phyloP scores from a whole-genome alignment of 2,797 vertebrate species.

The Lates japonicus region DNA sequence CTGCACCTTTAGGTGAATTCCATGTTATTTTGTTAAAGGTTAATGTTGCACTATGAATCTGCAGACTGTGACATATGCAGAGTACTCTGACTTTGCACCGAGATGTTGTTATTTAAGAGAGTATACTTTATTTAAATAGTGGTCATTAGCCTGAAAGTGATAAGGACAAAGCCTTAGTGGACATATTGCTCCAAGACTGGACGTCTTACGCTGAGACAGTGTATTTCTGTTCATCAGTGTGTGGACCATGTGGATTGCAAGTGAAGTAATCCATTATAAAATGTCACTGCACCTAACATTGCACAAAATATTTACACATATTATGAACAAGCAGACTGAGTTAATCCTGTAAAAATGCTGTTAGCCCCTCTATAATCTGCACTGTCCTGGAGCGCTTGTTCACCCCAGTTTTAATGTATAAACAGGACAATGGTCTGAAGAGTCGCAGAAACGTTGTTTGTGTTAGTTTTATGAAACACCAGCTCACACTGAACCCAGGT shows the following conservation, averaged over 20 bases:
- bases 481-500: background rate
- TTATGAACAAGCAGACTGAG: constrained; percentile 37
- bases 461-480: constrained; percentile 15
- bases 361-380: constrained; percentile 37
- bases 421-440: constrained; percentile 24
- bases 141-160: constrained; percentile 12
- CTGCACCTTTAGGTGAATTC: background rate
- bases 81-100: constrained; percentile 6
- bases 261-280: constrained; percentile 28
- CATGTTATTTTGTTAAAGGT: constrained; percentile 1
- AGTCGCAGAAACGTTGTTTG: constrained; percentile 17
- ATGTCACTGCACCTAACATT: constrained; percentile 9
- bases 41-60: constrained; percentile 21
- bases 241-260: background rate
- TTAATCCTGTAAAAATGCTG: constrained; percentile 56
- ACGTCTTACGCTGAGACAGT: background rate
- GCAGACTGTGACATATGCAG: constrained; percentile 6
- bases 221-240: background rate
- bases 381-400: constrained; percentile 34
- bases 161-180: background rate
- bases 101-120: constrained; percentile 16
- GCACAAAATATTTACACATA: constrained; percentile 39
- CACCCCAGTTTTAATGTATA: constrained; percentile 13
- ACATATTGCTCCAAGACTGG: background rate
- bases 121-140: background rate